A percentile compares a stretch with the other conserved stretches of the same genome.
Conservation (phyloP, 2,113 vertebrate species). For the Progne subis region DNA sequence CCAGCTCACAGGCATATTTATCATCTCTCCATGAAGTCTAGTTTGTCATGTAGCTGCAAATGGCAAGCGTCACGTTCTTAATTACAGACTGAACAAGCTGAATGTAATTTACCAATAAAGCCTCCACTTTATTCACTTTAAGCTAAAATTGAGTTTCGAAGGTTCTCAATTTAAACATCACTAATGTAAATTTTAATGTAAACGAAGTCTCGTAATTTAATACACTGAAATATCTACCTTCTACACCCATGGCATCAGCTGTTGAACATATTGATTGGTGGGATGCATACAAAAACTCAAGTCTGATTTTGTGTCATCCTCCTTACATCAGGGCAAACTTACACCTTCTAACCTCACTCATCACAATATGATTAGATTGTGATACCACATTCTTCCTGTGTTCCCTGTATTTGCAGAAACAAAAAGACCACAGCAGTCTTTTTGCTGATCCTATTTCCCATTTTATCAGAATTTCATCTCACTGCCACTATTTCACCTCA, state of each 20-base stretch:
- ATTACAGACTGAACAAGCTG: background rate
- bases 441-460: background rate
- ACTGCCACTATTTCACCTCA: no score
- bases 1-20: background rate
- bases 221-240: background rate
- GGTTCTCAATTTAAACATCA: constrained; percentile 4
- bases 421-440: background rate
- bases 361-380: background rate
- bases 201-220: constrained; percentile 9
- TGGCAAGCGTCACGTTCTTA: background rate
- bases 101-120: background rate
- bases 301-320: background rate
- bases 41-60: background rate
- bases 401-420: background rate
- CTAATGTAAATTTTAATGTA: background rate
- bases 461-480: constrained; percentile 2
- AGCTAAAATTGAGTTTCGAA: background rate
- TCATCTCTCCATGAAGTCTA: background rate
- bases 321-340: background rate
- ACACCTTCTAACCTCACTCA: background rate
- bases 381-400: background rate
- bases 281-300: background rate
- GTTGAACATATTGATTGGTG: background rate
- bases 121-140: background rate
- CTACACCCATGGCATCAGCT: background rate